A percentile compares a stretch with the other conserved stretches of the same genome.
These are phyloP conservation scores for Cephus cinctus DNA, from an alignment of 1,140 invertebrate genomes.

Conservation along the genomic window DNA sequence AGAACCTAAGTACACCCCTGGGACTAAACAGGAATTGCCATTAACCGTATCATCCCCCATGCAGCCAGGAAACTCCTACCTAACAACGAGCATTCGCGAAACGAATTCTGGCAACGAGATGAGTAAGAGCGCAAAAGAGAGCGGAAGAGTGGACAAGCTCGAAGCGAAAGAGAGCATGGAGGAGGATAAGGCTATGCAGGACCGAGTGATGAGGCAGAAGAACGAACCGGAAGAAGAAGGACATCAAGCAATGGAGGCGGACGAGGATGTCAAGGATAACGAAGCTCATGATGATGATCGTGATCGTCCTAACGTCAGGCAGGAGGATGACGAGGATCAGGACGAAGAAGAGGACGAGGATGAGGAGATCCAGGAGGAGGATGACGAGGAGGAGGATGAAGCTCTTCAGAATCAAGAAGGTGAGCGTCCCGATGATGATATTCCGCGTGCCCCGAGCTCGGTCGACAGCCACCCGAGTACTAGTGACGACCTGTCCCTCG, in stretches of 20 bases:
- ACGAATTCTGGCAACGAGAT: too few species aligned
- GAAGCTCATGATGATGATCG: too few species aligned
- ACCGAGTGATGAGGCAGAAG: too few species aligned
- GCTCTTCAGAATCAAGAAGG: slow-evolving; percentile 46
- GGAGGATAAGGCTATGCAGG: slow-evolving; percentile 15
- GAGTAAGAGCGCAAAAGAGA: too few species aligned
- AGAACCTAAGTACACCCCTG: slow-evolving; percentile 32
- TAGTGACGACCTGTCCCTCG: slow-evolving; percentile 62
- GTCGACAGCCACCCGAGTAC: slow-evolving; percentile 58
- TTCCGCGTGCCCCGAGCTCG: slow-evolving; percentile 57
- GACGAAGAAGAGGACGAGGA: slow-evolving; percentile 23
- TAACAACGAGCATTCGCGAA: too few species aligned
- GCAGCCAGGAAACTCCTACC: too few species aligned
- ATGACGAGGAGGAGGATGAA: slow-evolving; percentile 45
- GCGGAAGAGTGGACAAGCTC: slow-evolving; percentile 19
- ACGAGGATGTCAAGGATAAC: slow-evolving; percentile 11
- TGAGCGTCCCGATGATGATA: slow-evolving; percentile 50
- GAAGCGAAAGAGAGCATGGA: slow-evolving; percentile 13
- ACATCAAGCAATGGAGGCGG: slow-evolving; percentile 23
- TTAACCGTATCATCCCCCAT: background rate
- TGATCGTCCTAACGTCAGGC: too few species aligned
- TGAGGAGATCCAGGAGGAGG: slow-evolving; percentile 36
- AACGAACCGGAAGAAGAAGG: slow-evolving; percentile 29
- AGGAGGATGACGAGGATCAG: slow-evolving; percentile 12
- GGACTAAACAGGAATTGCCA: too few species aligned